A percentile compares a stretch with the other conserved stretches of the same genome.
Conservation (phyloP, 2,113 vertebrate species). For the Rhynchopsitta pachyrhyncha region DNA sequence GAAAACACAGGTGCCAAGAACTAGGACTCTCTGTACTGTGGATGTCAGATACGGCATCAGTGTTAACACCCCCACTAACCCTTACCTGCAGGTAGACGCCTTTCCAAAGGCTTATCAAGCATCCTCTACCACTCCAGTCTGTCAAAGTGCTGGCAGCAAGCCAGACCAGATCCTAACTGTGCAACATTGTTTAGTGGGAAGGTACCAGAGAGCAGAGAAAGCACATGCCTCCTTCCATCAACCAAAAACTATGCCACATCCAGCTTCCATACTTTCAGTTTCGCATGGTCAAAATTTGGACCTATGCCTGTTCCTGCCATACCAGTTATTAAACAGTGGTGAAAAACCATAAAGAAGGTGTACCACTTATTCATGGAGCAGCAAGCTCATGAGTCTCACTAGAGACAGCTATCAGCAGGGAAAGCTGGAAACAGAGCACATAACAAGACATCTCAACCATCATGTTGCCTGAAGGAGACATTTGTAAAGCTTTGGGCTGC, state of each 20-base stretch:
- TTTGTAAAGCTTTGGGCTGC: neutral
- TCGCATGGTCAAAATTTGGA: fast-evolving
- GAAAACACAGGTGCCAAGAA: constrained; percentile 55
- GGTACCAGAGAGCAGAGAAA: neutral
- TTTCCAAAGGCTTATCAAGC: constrained; percentile 44
- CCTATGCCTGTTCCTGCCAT: fast-evolving
- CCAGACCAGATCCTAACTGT: neutral
- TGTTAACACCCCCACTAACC: constrained; percentile 44
- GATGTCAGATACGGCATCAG: constrained; percentile 32
- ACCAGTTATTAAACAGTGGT: neutral
- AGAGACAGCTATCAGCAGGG: neutral
- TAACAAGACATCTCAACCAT: neutral
- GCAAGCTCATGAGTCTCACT: fast-evolving
- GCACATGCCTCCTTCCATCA: neutral
- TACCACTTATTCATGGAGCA: fast-evolving
- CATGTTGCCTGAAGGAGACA: neutral
- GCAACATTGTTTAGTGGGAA: neutral
- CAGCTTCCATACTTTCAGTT: neutral
- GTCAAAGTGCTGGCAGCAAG: neutral
- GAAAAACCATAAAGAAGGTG: neutral
- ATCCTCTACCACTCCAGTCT: neutral
- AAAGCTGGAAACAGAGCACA: neutral
- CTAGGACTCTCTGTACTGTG: neutral
- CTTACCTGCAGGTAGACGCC: constrained; percentile 38
- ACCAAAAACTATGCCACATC: fast-evolving